Evolutionary conservation across 2,888 invertebrate species (phyloP), one percentile per base, ranked within the genome.

Genomic region (Halictus quadricinctus): DNA sequence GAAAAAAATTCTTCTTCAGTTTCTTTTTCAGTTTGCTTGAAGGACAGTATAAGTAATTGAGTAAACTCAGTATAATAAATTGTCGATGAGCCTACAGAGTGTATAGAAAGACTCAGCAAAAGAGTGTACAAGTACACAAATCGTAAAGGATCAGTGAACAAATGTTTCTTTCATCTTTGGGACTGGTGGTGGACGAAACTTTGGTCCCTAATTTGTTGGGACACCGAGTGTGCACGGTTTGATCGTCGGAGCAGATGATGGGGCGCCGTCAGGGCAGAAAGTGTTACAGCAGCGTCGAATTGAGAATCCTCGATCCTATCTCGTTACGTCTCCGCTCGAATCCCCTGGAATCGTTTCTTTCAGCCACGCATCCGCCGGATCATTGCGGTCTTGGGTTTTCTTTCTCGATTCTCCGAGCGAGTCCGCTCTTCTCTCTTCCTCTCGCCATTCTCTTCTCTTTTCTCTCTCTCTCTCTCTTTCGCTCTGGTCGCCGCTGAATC

Each of bases 401-500:
- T 88, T 88, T 86, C 87, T 89, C 84, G 84, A 83, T 88, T 85
- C 85, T 8, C 83, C 85, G 79, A 50, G 36, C 46, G 21, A n/a
- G 50, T 70, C 36, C 15, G 46, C 69, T 69, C 75, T 72, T 73
- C 72, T 46, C 75, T 58, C 58, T 41, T 74, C 21, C 75, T 36
- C 64, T 18, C 64, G 6, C 7, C 13, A 15, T 29, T 25, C 15
- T 10, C 10, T 72, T 50, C 58, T 58, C 48, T 48, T 69, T 43
- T n/a, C 60, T 85, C 50, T 48, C 72, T 36, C 5, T 36, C 36
- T 36, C 36, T 36, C 36, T 77, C 64, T 36, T 5, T 36, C 36
- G 0, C 5, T 69, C 50, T 77, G 72, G 78, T 77, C 87, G 86
- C 76, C 85, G 90, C 86, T 93, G 92, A 92, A 93, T 93, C 92